Base-by-base conservation (phyloP, 2,797 vertebrate species). In the Synaphobranchus kaupii region DNA sequence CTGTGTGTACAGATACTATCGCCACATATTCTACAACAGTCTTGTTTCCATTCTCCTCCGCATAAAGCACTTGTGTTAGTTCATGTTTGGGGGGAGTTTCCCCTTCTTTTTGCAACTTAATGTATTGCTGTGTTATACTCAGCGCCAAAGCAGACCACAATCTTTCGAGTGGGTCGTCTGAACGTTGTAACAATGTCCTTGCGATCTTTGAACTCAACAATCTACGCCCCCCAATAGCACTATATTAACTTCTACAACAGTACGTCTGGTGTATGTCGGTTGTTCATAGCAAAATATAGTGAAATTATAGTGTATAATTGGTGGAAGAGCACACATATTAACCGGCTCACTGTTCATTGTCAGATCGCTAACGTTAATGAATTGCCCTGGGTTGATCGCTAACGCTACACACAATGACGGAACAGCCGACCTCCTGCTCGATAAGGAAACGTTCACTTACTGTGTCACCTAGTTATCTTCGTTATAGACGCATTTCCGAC, bases 401-500 rank as follows among this genome's bases (percentile, higher is more conserved):
- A 83, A 22, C 60, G 48, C 5, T 22, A 44, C 50, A 52, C 63
- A 84, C n/a, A 81, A 25, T 83, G 66, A 83, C 20, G 84, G 84
- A 2, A 54, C 56, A 71, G 31, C 47, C 60, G 28, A 81, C 86
- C 63, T 83, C 81, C 22, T 87, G 58, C 31, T 68, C 73, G 71
- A 73, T 58, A 66, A 56, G 15, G 76, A 86, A 63, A 44, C 22
- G 31, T 52, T 28, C 12, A 84, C 87, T 63, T 85, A 88, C 87
- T 84, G 56, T 52, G 54, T 83, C 78, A 56, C 31, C 73, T 83
- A 84, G 68, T 3, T 39, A 28, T 63, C 54, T 63, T 84, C 87
- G 73, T 85, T 88, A 80, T 50, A 88, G 84, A 8, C 34, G 47
- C 83, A 88, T 81, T 25, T 78, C 20, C 44, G 44, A n/a, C 15